These are phyloP conservation scores for Drymodes brunneopygia DNA, from an alignment of 2,113 vertebrate genomes.

Conservation along the genomic window DNA sequence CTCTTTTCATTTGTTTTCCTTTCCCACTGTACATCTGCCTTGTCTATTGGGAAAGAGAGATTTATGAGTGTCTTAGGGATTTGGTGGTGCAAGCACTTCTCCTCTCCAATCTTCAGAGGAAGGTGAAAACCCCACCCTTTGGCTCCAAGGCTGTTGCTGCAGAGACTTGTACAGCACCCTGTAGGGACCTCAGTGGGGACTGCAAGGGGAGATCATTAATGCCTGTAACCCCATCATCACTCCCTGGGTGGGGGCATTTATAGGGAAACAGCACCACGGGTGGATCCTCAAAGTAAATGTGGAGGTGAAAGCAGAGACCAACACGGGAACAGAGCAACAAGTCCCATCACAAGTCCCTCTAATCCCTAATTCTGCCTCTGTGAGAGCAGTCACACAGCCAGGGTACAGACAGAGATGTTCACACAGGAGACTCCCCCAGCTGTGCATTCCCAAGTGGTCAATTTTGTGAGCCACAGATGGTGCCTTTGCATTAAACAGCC, in stretches of 20 bases:
- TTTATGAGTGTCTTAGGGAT: slow-evolving; percentile 8
- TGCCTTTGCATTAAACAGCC: neutral
- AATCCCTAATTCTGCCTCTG: neutral
- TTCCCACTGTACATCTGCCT: neutral
- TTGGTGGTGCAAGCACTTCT: neutral
- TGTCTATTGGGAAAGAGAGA: slow-evolving; percentile 15
- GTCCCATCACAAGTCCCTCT: neutral
- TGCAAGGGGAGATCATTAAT: neutral
- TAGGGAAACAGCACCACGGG: neutral
- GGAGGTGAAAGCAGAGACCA: neutral
- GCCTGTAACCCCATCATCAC: neutral
- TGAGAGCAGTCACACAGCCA: neutral
- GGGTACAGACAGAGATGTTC: neutral
- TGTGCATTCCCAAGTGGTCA: neutral
- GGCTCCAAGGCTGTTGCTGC: neutral
- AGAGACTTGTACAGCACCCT: neutral
- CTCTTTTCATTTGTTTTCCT: neutral
- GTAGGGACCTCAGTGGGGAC: neutral
- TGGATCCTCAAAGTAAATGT: neutral
- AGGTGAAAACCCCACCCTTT: slow-evolving; percentile 20
- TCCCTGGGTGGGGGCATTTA: neutral
- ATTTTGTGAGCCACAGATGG: neutral
- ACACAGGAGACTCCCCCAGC: neutral
- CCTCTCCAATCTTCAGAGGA: neutral
- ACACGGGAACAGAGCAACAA: neutral